phyloP scores from a whole-genome alignment of 2,113 vertebrate genomes.

The Phyllopteryx taeniolatus region DNA sequence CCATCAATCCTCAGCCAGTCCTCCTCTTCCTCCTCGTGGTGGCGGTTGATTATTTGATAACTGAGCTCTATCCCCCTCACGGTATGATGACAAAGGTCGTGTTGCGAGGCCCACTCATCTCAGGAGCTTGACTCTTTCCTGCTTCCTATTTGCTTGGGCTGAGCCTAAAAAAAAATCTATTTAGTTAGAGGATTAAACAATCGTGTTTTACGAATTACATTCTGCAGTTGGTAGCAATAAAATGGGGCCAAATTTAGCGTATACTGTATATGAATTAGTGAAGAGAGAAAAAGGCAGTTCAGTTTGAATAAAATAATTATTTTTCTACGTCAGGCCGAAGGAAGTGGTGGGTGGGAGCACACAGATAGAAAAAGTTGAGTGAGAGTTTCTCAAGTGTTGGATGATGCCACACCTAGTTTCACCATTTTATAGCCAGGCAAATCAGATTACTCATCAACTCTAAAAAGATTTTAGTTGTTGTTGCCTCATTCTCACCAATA shows the following conservation, averaged over 20 bases:
- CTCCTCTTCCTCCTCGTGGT: constrained; percentile 33
- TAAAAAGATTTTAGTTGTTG: background rate
- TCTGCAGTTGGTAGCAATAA: background rate
- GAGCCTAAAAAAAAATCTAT: constrained; percentile 2
- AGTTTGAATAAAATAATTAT: constrained; percentile 16
- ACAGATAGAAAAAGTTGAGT: background rate
- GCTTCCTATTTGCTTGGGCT: constrained; percentile 34
- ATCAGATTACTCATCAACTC: constrained; percentile 13
- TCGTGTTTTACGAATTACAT: constrained; percentile 34
- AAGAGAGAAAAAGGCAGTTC: background rate
- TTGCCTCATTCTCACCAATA: background rate
- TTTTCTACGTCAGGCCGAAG: constrained; percentile 20
- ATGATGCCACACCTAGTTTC: constrained; percentile 1
- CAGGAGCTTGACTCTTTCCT: constrained; percentile 46
- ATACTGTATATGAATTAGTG: background rate
- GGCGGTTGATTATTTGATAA: constrained; percentile 45
- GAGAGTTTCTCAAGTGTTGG: background rate
- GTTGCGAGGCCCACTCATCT: constrained; percentile 52
- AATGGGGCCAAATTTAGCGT: background rate
- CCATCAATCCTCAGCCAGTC: constrained; percentile 35
- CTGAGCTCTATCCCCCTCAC: constrained; percentile 41
- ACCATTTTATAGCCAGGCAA: background rate
- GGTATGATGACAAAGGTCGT: constrained; percentile 49
- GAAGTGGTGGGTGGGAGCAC: constrained; percentile 42
- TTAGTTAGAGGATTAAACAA: constrained; percentile 13